phyloP scores from a whole-genome alignment of 64 coral and sea anemone genomes.

The Porites australiensis region DNA sequence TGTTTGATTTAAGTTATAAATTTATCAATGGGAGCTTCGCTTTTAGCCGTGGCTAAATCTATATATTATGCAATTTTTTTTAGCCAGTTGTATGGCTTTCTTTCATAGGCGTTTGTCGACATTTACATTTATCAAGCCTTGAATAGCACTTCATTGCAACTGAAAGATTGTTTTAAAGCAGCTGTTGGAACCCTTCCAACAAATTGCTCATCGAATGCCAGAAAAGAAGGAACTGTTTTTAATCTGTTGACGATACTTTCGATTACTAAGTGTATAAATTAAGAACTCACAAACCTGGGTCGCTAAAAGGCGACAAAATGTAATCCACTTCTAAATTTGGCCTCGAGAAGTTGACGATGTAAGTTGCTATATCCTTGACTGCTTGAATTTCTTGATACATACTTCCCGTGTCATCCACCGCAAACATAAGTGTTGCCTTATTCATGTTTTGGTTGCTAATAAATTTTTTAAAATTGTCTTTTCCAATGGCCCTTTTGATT shows the following conservation, averaged over 20 bases:
- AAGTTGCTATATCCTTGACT: constrained; percentile 10
- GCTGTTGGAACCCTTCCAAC: not conserved
- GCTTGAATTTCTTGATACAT: constrained; percentile 38
- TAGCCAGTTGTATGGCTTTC: too few species aligned
- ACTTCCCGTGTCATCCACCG: constrained; percentile 54
- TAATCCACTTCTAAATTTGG: constrained; percentile 15
- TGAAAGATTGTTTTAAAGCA: too few species aligned
- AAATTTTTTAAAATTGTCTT: not conserved
- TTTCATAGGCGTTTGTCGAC: too few species aligned
- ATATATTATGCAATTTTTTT: too few species aligned
- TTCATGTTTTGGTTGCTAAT: not conserved
- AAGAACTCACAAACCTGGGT: constrained; percentile 19
- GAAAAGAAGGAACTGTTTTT: not conserved
- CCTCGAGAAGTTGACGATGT: constrained; percentile 2
- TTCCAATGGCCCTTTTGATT: constrained; percentile 46
- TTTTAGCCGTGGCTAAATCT: too few species aligned
- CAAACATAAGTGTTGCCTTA: constrained; percentile 37
- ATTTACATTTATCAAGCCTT: too few species aligned
- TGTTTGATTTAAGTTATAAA: too few species aligned
- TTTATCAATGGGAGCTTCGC: too few species aligned
- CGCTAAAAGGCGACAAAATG: constrained; percentile 39
- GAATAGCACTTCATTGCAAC: too few species aligned
- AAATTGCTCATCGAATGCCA: not conserved
- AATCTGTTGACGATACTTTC: not conserved
- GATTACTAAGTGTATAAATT: too few species aligned